A percentile compares a stretch with the other conserved stretches of the same genome.
phyloP scores from a whole-genome alignment of 1,140 invertebrate species.

The Bombus sibiricus region DNA sequence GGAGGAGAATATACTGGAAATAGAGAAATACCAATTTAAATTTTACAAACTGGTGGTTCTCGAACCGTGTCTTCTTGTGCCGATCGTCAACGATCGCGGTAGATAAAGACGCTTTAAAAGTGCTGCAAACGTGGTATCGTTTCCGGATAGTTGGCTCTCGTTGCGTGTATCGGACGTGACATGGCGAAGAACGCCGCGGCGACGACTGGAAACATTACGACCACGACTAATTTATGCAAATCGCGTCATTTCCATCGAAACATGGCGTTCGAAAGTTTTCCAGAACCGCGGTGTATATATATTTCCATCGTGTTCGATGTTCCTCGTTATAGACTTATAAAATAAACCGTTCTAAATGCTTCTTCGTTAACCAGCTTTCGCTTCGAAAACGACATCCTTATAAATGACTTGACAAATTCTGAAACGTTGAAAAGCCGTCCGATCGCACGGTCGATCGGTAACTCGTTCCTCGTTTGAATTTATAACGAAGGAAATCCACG shows the following conservation, averaged over 20 bases:
- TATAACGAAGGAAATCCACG: neutral
- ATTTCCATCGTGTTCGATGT: neutral
- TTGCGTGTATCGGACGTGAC: neutral
- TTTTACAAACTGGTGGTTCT: neutral
- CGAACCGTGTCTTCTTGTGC: neutral
- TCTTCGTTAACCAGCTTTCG: neutral
- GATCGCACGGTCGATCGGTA: neutral
- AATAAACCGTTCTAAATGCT: neutral
- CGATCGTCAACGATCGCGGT: neutral
- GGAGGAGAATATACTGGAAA: neutral
- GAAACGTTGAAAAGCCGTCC: neutral
- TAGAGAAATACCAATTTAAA: neutral
- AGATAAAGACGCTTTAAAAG: neutral
- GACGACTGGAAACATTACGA: conserved; percentile 26
- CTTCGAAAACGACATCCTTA: neutral
- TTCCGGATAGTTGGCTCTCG: conserved; percentile 27
- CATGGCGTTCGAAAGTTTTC: conserved; percentile 29
- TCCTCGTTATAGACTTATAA: neutral
- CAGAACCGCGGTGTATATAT: neutral
- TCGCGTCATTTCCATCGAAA: conserved; percentile 36
- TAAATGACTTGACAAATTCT: neutral
- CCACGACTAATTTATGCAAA: conserved; percentile 46
- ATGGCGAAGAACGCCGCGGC: neutral
- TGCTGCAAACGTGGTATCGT: neutral
- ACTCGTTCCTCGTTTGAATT: neutral